These are phyloP conservation scores for Agriotes lineatus DNA, from an alignment of 2,888 invertebrate species.

Conservation along the genomic window DNA sequence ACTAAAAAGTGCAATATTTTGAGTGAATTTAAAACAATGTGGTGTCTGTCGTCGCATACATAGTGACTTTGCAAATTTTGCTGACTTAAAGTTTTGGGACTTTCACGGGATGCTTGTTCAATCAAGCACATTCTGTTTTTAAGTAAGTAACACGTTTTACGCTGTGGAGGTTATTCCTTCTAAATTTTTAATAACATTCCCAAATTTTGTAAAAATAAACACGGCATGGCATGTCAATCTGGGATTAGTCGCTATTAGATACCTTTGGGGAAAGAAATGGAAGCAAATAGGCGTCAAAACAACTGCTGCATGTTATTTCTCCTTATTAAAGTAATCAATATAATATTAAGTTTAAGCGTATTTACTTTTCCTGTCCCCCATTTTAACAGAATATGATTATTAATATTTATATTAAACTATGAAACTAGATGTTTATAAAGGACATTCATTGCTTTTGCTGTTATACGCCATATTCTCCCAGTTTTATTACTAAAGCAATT, in stretches of 20 bases:
- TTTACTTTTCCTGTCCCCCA: neutral
- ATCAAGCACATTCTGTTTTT: neutral
- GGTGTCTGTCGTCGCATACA: neutral
- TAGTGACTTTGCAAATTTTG: neutral
- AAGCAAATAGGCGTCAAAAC: neutral
- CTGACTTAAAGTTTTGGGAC: neutral
- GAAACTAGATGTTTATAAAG: too few relatives aligned
- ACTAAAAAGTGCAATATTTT: constrained; percentile 22
- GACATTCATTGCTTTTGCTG: too few relatives aligned
- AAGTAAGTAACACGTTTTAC: constrained; percentile 15
- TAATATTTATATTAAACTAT: neutral
- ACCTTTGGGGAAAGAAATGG: too few relatives aligned
- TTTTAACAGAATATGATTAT: neutral
- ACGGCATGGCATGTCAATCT: too few relatives aligned
- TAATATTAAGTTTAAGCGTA: constrained; percentile 5
- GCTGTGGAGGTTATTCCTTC: neutral
- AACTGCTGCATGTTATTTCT: neutral
- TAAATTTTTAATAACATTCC: neutral
- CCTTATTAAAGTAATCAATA: constrained; percentile 15
- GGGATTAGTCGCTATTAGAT: too few relatives aligned
- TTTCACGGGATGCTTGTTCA: constrained; percentile 5
- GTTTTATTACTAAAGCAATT: neutral
- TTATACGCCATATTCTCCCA: neutral
- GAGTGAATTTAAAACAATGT: constrained; percentile 10
- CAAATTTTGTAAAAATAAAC: neutral